Evolutionary conservation across 2,113 vertebrate genomes (phyloP).

Genomic region (cattle (Bos taurus)): DNA sequence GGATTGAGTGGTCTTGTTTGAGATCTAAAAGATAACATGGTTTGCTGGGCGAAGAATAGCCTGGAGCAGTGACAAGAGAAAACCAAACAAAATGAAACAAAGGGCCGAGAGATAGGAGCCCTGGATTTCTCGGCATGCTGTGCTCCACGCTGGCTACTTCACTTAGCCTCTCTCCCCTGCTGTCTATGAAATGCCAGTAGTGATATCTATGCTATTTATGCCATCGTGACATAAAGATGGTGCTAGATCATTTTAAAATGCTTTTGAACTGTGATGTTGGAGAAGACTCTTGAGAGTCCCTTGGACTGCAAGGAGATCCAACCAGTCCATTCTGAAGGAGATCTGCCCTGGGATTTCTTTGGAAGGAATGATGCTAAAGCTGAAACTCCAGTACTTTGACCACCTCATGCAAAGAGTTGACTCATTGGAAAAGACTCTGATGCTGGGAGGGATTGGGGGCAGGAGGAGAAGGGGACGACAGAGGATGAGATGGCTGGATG

Average conservation of each 20-base stretch:
- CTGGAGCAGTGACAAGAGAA: neutral
- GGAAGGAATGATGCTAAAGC: too few relatives aligned
- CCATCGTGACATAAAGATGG: neutral
- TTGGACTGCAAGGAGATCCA: too few relatives aligned
- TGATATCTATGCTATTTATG: neutral
- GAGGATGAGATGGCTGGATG: too few relatives aligned
- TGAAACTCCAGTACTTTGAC: too few relatives aligned
- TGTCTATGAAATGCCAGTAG: neutral
- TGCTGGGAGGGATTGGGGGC: too few relatives aligned
- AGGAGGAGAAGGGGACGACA: too few relatives aligned
- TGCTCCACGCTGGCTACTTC: neutral
- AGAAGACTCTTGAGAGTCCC: too few relatives aligned
- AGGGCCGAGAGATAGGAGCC: constrained; percentile 20
- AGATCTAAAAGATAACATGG: neutral
- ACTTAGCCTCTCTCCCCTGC: neutral
- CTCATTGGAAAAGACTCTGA: too few relatives aligned
- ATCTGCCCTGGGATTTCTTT: too few relatives aligned
- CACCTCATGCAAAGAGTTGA: too few relatives aligned
- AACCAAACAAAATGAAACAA: constrained; percentile 49
- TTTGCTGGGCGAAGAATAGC: neutral
- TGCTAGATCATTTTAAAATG: neutral
- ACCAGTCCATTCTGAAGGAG: too few relatives aligned
- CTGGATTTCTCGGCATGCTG: neutral
- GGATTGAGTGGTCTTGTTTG: neutral
- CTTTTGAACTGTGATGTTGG: too few relatives aligned